Base-by-base conservation (phyloP, 2,113 vertebrate species). In the Centropus unirufus region DNA sequence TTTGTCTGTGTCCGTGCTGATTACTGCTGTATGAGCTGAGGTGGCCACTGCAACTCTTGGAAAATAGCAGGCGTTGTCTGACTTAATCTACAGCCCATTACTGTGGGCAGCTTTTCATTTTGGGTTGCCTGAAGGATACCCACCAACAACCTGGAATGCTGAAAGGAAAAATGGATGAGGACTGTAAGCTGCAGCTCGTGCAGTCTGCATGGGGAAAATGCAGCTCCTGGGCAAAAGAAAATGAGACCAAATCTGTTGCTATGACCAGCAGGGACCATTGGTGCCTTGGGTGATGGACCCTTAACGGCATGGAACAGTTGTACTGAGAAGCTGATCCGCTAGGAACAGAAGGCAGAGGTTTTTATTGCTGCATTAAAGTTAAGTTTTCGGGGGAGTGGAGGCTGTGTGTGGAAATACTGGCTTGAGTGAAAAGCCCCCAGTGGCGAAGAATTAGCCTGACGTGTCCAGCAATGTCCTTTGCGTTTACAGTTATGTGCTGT, bases 401-500 rank as follows among this genome's bases (percentile, higher is more conserved):
- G 12, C 7, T 8, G 4, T 14, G 22, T 39, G 57, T 12, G 29
- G 57, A 13, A 46, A 34, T 77, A 52, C 9, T 19, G 14, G 36
- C 64, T 54, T 40, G 29, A 54, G 20, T 22, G 77, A n/a, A 69
- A 68, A 34, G 21, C 34, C 61, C 40, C 36, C 10, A 6, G 40
- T 11, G 47, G 19, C 30, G 34, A 5, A 36, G 69, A 13, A 18
- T 23, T 26, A 20, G 21, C 34, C 66, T 13, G 30, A 12, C 27
- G 52, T 8, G 59, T 39, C 39, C 44, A 17, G 44, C 46, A 13
- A 26, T 3, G 22, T 3, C 30, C 55, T 9, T 5, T 10, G 3
- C 5, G 0, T 8, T 0, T 17, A 1, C 14, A 1, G 44, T 9
- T 9, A 16, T 4, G 49, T 14, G 10, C 22, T 5, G 1, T 5